These are phyloP conservation scores for Panthera tigris DNA, from an alignment of 2,113 vertebrate genomes.

Conservation along the genomic window DNA sequence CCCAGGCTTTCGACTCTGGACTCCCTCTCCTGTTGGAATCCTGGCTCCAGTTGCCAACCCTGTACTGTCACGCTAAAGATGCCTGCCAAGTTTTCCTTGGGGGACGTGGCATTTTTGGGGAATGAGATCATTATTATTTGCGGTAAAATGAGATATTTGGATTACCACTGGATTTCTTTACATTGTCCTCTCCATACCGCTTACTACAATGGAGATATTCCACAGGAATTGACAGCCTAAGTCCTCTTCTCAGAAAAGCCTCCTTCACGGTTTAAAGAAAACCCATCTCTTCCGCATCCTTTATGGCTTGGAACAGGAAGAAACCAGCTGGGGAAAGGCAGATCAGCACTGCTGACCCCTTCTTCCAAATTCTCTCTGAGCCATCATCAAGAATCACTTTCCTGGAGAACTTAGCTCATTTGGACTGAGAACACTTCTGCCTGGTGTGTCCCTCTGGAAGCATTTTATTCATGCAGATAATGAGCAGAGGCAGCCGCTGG, in stretches of 20 bases:
- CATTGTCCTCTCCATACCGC: not conserved
- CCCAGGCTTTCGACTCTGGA: not conserved
- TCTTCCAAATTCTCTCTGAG: not conserved
- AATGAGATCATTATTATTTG: conserved; percentile 33
- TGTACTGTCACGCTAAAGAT: not conserved
- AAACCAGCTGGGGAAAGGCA: not conserved
- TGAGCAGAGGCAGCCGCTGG: not conserved
- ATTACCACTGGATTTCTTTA: not conserved
- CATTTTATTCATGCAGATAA: not conserved
- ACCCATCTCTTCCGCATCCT: not conserved
- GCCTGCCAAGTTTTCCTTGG: not conserved
- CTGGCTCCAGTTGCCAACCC: not conserved
- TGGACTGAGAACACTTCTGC: not conserved
- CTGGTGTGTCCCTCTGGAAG: not conserved
- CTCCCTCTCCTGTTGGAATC: not conserved
- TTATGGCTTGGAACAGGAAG: not conserved
- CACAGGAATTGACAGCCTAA: not conserved
- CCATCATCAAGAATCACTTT: not conserved
- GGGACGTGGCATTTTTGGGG: not conserved
- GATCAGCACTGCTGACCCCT: not conserved
- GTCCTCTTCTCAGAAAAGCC: not conserved
- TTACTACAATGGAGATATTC: not conserved
- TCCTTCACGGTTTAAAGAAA: not conserved
- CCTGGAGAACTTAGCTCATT: not conserved
- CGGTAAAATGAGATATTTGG: conserved; percentile 15